Evolutionary conservation across 1,140 invertebrate species (phyloP).

Genomic region (Chionoecetes opilio): DNA sequence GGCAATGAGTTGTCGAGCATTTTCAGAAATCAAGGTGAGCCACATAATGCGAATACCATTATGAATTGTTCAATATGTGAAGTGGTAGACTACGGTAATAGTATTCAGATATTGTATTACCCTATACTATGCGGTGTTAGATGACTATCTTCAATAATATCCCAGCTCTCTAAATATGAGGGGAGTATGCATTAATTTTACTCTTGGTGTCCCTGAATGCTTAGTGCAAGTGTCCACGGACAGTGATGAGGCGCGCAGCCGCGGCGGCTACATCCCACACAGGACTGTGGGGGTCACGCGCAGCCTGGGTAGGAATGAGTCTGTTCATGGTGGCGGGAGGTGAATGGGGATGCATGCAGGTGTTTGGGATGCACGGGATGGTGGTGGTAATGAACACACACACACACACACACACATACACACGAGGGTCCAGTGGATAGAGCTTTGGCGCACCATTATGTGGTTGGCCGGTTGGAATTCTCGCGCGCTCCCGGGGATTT

Average conservation of each 20-base stretch:
- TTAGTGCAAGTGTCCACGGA: slow-evolving; percentile 64
- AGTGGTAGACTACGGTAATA: too few relatives aligned
- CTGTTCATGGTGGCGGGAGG: slow-evolving; percentile 12
- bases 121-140: neutral
- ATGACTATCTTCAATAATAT: neutral
- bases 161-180: neutral
- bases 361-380: neutral
- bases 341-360: neutral
- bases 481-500: too few relatives aligned
- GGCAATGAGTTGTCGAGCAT: slow-evolving; percentile 68
- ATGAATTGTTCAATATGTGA: too few relatives aligned
- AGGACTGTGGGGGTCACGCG: slow-evolving; percentile 59
- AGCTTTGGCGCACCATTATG: too few relatives aligned
- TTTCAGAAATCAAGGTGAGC: slow-evolving; percentile 77
- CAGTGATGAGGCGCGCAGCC: slow-evolving; percentile 73
- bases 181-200: slow-evolving; percentile 41
- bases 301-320: slow-evolving; percentile 57
- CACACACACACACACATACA: slow-evolving; percentile 18
- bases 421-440: too few relatives aligned
- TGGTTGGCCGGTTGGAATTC: too few relatives aligned
- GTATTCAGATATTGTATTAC: neutral
- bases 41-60: neutral
- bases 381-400: neutral
- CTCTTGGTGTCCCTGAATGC: neutral
- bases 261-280: slow-evolving; percentile 65